Percentiles rank a stretch among this genome's conserved stretches.
phyloP scores from a whole-genome alignment of 1,140 invertebrate species.

The Camponotus pennsylvanicus region DNA sequence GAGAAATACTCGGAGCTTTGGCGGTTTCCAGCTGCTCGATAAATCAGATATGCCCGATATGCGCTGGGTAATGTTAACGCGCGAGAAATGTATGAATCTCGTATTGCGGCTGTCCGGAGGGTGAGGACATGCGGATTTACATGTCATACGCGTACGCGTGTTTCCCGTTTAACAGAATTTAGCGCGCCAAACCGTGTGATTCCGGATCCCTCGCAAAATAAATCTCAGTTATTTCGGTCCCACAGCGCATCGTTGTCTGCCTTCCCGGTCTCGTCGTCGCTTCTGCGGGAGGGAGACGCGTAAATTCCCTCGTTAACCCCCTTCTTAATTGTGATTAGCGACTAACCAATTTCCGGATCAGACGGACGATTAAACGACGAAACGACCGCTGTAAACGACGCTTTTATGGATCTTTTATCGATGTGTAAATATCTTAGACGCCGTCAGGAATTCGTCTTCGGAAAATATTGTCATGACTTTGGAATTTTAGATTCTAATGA shows the following conservation, averaged over 20 bases:
- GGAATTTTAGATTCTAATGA: not conserved
- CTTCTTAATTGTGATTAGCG: constrained; percentile 14
- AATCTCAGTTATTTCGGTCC: constrained; percentile 79
- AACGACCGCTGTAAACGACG: not conserved
- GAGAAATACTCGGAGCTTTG: constrained; percentile 9
- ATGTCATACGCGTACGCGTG: not conserved
- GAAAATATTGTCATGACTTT: not conserved
- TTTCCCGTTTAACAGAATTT: constrained; percentile 76
- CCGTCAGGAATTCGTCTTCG: not conserved
- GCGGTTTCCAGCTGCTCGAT: constrained; percentile 53
- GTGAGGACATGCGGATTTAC: constrained; percentile 34
- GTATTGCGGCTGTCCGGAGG: constrained; percentile 8
- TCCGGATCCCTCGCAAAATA: constrained; percentile 74
- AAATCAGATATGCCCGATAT: constrained; percentile 67
- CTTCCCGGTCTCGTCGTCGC: constrained; percentile 36
- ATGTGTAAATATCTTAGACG: not conserved
- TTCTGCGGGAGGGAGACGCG: constrained; percentile 59
- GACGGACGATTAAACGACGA: not conserved
- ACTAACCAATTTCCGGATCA: constrained; percentile 56
- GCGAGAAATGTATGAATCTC: constrained; percentile 15
- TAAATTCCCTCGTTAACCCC: constrained; percentile 70
- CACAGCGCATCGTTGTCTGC: constrained; percentile 22
- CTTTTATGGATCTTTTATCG: not conserved
- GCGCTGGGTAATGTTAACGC: constrained; percentile 57
- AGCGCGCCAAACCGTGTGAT: constrained; percentile 45